Conservation (phyloP, 2,113 vertebrate genomes). For the Sander vitreus region DNA sequence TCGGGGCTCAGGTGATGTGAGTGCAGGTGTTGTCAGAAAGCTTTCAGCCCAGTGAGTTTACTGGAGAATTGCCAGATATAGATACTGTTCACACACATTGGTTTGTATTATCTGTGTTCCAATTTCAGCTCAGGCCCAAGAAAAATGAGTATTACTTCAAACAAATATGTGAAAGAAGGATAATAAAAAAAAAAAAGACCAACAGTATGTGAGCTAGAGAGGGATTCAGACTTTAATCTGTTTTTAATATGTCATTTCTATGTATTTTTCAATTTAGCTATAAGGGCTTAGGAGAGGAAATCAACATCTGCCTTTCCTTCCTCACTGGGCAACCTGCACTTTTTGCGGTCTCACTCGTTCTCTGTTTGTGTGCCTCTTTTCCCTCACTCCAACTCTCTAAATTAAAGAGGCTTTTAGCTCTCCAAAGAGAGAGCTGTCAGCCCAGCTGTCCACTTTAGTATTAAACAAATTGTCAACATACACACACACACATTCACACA, state of each 20-base stretch:
- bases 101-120: not conserved
- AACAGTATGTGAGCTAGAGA: not conserved
- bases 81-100: conserved; percentile 33
- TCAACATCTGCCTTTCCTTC: conserved; percentile 59
- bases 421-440: conserved; percentile 70
- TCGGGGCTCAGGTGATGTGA: conserved; percentile 51
- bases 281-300: conserved; percentile 21
- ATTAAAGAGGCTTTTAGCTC: conserved; percentile 78
- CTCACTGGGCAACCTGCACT: conserved; percentile 13
- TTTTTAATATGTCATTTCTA: conserved; percentile 13
- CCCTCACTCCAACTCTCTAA: conserved; percentile 62
- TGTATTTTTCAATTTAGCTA: conserved; percentile 33
- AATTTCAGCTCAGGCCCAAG: not conserved
- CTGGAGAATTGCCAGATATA: conserved; percentile 48
- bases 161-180: not conserved
- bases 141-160: not conserved
- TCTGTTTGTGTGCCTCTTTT: conserved; percentile 45
- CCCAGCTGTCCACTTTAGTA: conserved; percentile 77
- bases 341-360: conserved; percentile 34
- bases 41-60: conserved; percentile 50
- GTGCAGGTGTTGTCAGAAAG: conserved; percentile 52
- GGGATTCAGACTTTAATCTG: conserved; percentile 16
- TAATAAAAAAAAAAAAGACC: too few relatives aligned
- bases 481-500: conserved; percentile 17
- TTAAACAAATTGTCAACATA: conserved; percentile 72